These are phyloP conservation scores for Diaprepes abbreviatus DNA, from an alignment of 2,888 invertebrate species.

Conservation along the genomic window DNA sequence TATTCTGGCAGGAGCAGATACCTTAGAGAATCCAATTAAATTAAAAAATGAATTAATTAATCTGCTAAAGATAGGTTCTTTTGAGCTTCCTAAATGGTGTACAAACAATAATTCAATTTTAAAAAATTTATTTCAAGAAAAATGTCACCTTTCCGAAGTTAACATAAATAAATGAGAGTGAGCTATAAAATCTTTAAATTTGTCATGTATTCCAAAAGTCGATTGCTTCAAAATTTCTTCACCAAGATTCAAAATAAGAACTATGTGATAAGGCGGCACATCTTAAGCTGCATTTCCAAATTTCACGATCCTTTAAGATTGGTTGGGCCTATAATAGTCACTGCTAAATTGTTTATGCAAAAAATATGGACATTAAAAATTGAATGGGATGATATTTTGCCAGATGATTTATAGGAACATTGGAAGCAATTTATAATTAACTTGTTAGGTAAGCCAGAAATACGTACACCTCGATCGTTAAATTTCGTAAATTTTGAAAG, in stretches of 20 bases:
- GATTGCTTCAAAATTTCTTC: too few species aligned
- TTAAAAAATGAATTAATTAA: too few species aligned
- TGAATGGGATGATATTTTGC: too few species aligned
- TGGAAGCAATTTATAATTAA: slow-evolving; percentile 17
- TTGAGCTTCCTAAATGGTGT: slow-evolving; percentile 49
- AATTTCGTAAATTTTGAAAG: not conserved
- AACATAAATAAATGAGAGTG: slow-evolving; percentile 12
- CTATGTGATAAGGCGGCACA: slow-evolving; percentile 18
- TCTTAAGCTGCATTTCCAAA: slow-evolving; percentile 22
- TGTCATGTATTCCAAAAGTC: slow-evolving; percentile 10
- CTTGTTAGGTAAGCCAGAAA: slow-evolving; percentile 2
- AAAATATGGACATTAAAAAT: too few species aligned
- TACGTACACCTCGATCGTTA: slow-evolving; percentile 14
- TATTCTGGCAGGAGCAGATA: slow-evolving; percentile 22
- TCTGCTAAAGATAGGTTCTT: too few species aligned
- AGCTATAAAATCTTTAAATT: slow-evolving; percentile 12
- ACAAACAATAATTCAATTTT: slow-evolving; percentile 7
- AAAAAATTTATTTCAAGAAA: slow-evolving; percentile 13
- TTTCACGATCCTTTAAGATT: slow-evolving; percentile 32
- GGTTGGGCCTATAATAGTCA: slow-evolving; percentile 19
- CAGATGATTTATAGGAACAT: slow-evolving; percentile 11
- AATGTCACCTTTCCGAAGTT: slow-evolving; percentile 13
- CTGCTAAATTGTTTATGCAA: slow-evolving; percentile 11
- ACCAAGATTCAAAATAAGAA: too few species aligned
- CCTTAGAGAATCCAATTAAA: slow-evolving; percentile 11